These are phyloP conservation scores for Alfaro cultratus DNA, from an alignment of 2,797 vertebrate species.

Conservation along the genomic window DNA sequence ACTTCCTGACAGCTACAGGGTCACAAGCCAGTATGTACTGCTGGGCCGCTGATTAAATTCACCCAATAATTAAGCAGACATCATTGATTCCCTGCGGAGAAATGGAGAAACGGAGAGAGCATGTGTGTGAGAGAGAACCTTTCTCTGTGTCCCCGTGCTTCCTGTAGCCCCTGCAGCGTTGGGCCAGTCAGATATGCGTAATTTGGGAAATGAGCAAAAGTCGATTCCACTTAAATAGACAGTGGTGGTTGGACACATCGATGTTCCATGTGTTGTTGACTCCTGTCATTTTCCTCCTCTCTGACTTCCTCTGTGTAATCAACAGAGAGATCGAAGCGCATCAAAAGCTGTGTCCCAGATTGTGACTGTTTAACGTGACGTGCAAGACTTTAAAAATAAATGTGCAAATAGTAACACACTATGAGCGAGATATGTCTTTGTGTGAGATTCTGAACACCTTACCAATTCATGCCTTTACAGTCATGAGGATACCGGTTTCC, in stretches of 20 bases:
- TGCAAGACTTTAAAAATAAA: slow-evolving; percentile 45
- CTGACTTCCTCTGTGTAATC: slow-evolving; percentile 70
- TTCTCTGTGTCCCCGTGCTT: slow-evolving; percentile 59
- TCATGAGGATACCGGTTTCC: no score
- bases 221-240: slow-evolving; percentile 79
- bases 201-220: slow-evolving; percentile 82
- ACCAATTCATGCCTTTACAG: no score
- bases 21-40: slow-evolving; percentile 81
- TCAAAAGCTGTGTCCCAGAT: slow-evolving; percentile 57
- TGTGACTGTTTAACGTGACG: slow-evolving; percentile 49
- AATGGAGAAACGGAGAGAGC: slow-evolving; percentile 61
- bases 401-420: slow-evolving; percentile 5
- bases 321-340: slow-evolving; percentile 66
- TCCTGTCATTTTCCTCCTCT: slow-evolving; percentile 59
- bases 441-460: background rate
- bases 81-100: slow-evolving; percentile 83
- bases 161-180: slow-evolving; percentile 78
- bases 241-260: slow-evolving; percentile 69
- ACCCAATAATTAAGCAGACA: slow-evolving; percentile 86
- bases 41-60: slow-evolving; percentile 82
- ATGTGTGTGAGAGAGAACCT: slow-evolving; percentile 34
- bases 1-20: slow-evolving; percentile 78
- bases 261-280: slow-evolving; percentile 73
- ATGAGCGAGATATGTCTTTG: background rate
- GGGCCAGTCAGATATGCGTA: slow-evolving; percentile 83